Conservation (phyloP, 1,140 invertebrate genomes). For the Neotoxoptera formosana region DNA sequence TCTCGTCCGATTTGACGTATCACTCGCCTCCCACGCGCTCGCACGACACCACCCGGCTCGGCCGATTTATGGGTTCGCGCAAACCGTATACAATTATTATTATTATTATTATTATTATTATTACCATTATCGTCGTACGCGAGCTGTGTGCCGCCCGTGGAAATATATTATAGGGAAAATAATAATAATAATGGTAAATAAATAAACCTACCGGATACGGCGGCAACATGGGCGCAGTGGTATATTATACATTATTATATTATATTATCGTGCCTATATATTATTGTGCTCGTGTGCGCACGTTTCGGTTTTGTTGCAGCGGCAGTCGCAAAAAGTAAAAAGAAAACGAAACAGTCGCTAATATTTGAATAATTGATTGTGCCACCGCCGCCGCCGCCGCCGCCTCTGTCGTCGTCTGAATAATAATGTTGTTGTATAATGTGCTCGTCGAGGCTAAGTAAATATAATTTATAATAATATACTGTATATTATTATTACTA, state of each 20-base stretch:
- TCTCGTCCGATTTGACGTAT: conserved; percentile 24
- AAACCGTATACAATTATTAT: conserved; percentile 23
- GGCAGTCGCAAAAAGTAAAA: background rate
- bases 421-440: conserved; percentile 18
- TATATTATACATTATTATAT: background rate
- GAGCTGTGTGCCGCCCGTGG: background rate
- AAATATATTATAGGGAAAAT: conserved; percentile 1
- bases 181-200: conserved; percentile 10
- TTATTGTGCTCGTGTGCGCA: background rate
- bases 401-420: conserved; percentile 10
- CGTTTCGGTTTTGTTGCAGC: background rate
- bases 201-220: conserved; percentile 3
- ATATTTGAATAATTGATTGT: conserved; percentile 49
- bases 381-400: background rate
- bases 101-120: background rate
- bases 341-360: background rate
- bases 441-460: background rate
- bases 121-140: background rate
- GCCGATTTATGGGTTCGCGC: background rate
- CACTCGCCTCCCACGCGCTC: conserved; percentile 32
- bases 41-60: background rate
- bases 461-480: conserved; percentile 21
- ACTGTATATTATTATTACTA: background rate
- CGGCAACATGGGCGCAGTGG: conserved; percentile 11
- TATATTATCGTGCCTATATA: background rate